These are phyloP conservation scores for Pipistrellus kuhlii DNA, from an alignment of 2,797 vertebrate species.

Conservation along the genomic window DNA sequence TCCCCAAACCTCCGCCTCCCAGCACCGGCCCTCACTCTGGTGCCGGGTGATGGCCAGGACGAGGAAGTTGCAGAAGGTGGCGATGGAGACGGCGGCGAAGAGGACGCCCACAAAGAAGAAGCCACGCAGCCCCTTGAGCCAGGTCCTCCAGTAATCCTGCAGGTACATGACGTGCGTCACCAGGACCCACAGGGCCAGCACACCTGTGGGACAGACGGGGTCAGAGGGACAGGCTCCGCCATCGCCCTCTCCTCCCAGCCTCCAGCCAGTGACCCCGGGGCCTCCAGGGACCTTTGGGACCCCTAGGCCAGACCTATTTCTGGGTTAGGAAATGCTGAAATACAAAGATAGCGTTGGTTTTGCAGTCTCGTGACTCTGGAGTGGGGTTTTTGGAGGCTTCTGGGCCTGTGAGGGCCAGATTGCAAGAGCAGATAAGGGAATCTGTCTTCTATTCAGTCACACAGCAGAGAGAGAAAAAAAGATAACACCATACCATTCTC, in stretches of 20 bases:
- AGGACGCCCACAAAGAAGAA: conserved; percentile 92
- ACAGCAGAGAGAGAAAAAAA: neutral
- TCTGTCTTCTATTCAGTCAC: neutral
- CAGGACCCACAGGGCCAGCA: conserved; percentile 96
- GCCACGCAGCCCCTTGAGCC: conserved; percentile 96
- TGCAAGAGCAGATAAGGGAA: neutral
- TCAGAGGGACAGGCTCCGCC: neutral
- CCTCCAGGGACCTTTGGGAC: neutral
- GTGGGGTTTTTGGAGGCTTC: neutral
- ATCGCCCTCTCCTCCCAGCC: neutral
- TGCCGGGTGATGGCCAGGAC: conserved; percentile 90
- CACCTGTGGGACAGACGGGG: conserved; percentile 88
- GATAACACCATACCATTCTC: neutral
- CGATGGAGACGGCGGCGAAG: conserved; percentile 90
- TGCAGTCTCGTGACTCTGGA: neutral
- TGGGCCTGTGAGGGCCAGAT: neutral
- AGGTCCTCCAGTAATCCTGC: conserved; percentile 98
- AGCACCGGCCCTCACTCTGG: conserved; percentile 89
- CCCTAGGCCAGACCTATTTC: neutral
- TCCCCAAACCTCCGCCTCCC: neutral
- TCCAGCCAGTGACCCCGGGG: too few species aligned
- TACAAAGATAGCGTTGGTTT: neutral
- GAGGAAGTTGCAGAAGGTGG: conserved; percentile 93
- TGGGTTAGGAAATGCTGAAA: too few species aligned
- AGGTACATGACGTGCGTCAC: conserved; percentile 97